Evolutionary conservation across 2,113 vertebrate species (phyloP), one percentile per base, ranked within the genome.

Genomic region (Rousettus leschenaultii): DNA sequence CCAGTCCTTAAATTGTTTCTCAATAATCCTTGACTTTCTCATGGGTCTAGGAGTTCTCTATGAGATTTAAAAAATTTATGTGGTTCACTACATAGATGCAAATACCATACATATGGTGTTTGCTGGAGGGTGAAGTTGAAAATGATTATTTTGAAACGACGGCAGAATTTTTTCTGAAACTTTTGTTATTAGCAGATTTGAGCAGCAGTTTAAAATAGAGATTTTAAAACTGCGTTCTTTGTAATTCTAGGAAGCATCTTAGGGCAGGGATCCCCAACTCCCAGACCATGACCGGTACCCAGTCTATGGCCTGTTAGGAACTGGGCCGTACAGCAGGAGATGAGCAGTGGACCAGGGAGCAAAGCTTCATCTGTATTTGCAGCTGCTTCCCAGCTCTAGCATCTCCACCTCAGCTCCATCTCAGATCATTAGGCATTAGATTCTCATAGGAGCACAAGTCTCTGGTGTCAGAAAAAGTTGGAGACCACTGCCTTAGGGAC

Each of bases 111-210:
- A 26, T 83, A 38, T 83, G 57, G 14, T 87, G 33, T 91, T 82
- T 87, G 3, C 38, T 87, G 24, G 28, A 71, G 35, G 33, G 38
- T 92, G 48, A 73, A 91, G 66, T 92, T 82, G 83, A 78, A 95
- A 77, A 78, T 53, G 21, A 63, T 70, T 43, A 71, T 61, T 90
- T 87, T 85, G 63, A 73, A 86, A 80, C 45, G 38, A 61, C 61
- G 22, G 51, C 89, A 87, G 30, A 92, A 87, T 24, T 53, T 95
- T 93, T 93, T 77, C 78, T 84, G 85, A 95, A 88, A 88, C 33
- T 89, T 68, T 61, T 75, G 33, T 80, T 51, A 68, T 16, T 21
- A 66, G 65, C 55, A 86, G 24, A 66, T 80, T 91, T 86, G 89
- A 86, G 65, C 68, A 83, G 59, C 6, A 5, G 28, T 84, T 70